These are phyloP conservation scores for Amphiprion ocellaris DNA, from an alignment of 2,113 vertebrate species.

Conservation along the genomic window DNA sequence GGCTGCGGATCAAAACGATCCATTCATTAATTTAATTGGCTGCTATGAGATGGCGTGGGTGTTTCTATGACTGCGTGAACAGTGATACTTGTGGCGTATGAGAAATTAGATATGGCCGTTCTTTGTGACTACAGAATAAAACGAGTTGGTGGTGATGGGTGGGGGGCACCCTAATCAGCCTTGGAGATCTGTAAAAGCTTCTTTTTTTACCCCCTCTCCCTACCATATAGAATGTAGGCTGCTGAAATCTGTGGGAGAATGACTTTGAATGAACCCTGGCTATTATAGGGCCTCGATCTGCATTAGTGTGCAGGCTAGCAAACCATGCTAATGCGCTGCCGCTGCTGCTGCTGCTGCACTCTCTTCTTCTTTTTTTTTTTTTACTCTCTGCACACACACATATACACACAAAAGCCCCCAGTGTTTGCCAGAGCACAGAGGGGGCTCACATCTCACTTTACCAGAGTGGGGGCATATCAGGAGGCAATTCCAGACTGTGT, in stretches of 20 bases:
- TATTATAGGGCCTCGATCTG: conserved; percentile 66
- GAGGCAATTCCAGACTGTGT: conserved; percentile 81
- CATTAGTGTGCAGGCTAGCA: conserved; percentile 81
- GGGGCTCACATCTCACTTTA: conserved; percentile 87
- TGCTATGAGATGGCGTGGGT: conserved; percentile 74
- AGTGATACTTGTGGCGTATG: conserved; percentile 71
- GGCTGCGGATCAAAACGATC: conserved; percentile 73
- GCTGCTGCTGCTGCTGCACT: conserved; percentile 23
- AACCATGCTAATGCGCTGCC: conserved; percentile 73
- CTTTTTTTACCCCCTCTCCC: conserved; percentile 42
- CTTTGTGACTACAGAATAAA: conserved; percentile 71
- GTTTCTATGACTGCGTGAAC: conserved; percentile 64
- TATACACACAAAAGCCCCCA: conserved; percentile 87
- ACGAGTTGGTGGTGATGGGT: not conserved
- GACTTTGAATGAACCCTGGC: conserved; percentile 70
- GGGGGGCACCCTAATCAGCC: conserved; percentile 72
- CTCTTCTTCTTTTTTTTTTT: not conserved
- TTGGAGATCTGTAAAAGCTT: conserved; percentile 64
- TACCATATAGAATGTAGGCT: conserved; percentile 80
- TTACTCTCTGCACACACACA: conserved; percentile 40
- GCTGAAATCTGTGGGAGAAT: conserved; percentile 78
- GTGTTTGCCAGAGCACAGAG: conserved; percentile 86
- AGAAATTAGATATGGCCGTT: conserved; percentile 76
- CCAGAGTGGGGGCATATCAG: conserved; percentile 76
- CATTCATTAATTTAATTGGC: conserved; percentile 81